Base-by-base conservation (phyloP, 2,113 vertebrate species). In the Scomber scombrus region DNA sequence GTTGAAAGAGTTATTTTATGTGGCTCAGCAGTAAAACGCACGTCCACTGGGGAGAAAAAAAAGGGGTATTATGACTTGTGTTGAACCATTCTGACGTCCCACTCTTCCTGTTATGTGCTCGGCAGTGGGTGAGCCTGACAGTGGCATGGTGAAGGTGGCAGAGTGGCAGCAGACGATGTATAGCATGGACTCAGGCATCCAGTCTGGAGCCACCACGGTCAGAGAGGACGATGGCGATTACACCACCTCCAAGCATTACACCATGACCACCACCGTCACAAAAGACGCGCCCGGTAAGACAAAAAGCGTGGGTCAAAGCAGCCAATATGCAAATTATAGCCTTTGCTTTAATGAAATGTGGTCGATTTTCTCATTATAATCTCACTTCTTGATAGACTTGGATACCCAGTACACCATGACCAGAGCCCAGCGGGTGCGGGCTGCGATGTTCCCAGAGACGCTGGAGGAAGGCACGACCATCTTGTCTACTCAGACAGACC, bases 371-470 rank as follows among this genome's bases (percentile, higher is more conserved):
- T 56, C 21, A 1, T 52, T 23, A 11, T 66, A 9, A 11, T 46
- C 12, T 71, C 56, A 0, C 46, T 31, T 64, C 23, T 56, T 3
- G 68, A 74, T 86, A 10, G 97, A 96, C 1, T 49, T 97, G 91
- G 97, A 98, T 16, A 89, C 95, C 60, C 95, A 97, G 88, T 94
- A 93, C 79, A 89, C 93, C 46, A 88, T 97, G 71, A 99, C 97
- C 0, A 94, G 98, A 54, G 94, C 97, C 11, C 96, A 97, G 92
- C 95, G 97, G 0, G 93, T 99, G 23, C 95, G 97, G 11, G 96
- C 95, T 0, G 97, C 98, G 63, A 97, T 99, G 96, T 99, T 97
- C 84, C 97, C 97, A 0, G 97, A 99, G 75, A 96, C 96, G 0
- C 74, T 96, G 75, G 95, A 95, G 57, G 95, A 95, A 40, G 94